These are phyloP conservation scores for Theocolax elegans DNA, from an alignment of 1,140 invertebrate genomes.

Conservation along the genomic window DNA sequence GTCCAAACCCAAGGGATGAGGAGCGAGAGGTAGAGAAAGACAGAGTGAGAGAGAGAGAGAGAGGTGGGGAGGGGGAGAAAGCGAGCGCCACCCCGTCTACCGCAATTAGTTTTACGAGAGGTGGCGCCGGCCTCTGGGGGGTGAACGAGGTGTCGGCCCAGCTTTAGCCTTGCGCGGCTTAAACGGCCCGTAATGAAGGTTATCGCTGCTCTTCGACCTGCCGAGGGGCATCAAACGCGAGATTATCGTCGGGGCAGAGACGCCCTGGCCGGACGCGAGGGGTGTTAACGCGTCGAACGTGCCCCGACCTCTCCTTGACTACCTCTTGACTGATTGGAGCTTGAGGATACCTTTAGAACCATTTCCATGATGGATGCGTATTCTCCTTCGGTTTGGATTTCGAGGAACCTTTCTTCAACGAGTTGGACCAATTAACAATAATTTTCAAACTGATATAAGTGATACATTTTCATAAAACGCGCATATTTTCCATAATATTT, in stretches of 20 bases:
- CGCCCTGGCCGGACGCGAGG: not conserved
- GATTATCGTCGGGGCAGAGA: not conserved
- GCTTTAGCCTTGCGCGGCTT: conserved; percentile 44
- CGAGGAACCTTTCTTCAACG: no score
- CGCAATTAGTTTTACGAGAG: conserved; percentile 59
- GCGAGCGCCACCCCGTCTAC: conserved; percentile 43
- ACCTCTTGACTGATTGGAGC: conserved; percentile 5
- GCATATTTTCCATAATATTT: no score
- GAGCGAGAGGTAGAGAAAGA: not conserved
- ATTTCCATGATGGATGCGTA: no score
- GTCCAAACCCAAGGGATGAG: not conserved
- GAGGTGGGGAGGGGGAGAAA: not conserved
- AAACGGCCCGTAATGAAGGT: conserved; percentile 56
- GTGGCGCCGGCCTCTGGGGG: not conserved
- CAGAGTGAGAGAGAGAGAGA: no score
- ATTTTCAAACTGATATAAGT: no score
- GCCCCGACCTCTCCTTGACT: no score
- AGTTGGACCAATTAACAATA: no score
- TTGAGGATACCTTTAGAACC: not conserved
- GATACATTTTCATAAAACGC: no score
- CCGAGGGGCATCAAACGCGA: conserved; percentile 22
- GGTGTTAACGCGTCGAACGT: not conserved
- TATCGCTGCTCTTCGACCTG: conserved; percentile 46
- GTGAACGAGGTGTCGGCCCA: conserved; percentile 45
- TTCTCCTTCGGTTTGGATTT: no score